Evolutionary conservation across 2,888 invertebrate genomes (phyloP).

Genomic region (Latrodectus hesperus): DNA sequence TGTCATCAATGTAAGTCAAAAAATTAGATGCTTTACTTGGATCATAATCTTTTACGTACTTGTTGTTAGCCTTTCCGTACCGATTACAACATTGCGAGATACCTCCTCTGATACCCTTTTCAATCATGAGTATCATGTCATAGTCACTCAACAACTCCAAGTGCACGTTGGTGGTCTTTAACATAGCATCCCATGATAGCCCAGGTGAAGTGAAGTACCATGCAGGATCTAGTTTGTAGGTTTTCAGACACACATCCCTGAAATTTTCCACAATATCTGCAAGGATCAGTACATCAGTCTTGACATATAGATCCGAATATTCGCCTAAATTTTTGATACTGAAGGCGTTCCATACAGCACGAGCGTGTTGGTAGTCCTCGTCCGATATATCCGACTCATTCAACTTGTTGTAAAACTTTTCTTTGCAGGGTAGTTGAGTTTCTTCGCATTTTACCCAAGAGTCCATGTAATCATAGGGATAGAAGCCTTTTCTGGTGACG

Average conservation of each 20-base stretch:
- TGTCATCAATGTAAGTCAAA: too few species aligned
- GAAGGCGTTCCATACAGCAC: slow-evolving; percentile 71
- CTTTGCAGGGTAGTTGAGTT: too few species aligned
- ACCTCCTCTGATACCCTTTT: slow-evolving; percentile 70
- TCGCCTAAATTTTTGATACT: slow-evolving; percentile 71
- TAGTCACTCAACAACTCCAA: slow-evolving; percentile 72
- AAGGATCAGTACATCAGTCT: slow-evolving; percentile 72
- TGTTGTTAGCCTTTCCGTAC: too few species aligned
- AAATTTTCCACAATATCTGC: slow-evolving; percentile 73
- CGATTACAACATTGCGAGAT: slow-evolving; percentile 70
- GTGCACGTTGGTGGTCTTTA: slow-evolving; percentile 72
- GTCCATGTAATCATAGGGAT: too few species aligned
- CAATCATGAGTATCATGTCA: slow-evolving; percentile 72
- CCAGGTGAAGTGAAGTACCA: too few species aligned
- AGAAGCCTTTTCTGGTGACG: too few species aligned
- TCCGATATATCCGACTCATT: too few species aligned
- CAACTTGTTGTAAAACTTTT: too few species aligned
- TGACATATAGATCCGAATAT: slow-evolving; percentile 71
- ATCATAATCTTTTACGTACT: too few species aligned
- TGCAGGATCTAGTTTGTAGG: slow-evolving; percentile 72
- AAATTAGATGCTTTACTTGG: too few species aligned
- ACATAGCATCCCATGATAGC: slow-evolving; percentile 72
- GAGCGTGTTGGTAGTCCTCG: slow-evolving; percentile 71
- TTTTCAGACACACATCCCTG: slow-evolving; percentile 70
- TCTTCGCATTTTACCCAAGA: too few species aligned